These are phyloP conservation scores for Leguminivora glycinivorella DNA, from an alignment of 1,140 invertebrate genomes.

Conservation along the genomic window DNA sequence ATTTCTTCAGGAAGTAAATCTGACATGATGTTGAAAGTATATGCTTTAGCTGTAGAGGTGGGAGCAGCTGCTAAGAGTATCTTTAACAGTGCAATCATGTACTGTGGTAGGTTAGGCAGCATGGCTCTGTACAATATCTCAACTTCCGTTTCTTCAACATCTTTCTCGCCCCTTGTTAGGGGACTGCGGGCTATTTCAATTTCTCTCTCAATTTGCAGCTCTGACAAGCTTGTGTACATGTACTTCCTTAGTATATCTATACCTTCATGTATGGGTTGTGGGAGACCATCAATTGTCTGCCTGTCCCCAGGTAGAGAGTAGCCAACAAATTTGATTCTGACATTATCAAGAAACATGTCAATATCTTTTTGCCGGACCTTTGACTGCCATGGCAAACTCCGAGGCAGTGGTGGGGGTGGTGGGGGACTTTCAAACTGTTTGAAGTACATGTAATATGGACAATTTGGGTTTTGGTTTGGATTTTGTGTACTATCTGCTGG, in stretches of 20 bases:
- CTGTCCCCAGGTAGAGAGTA: constrained; percentile 92
- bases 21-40: constrained; percentile 98
- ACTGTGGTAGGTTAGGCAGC: constrained; percentile 95
- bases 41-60: constrained; percentile 98
- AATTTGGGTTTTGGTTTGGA: constrained; percentile 59
- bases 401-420: constrained; percentile 75
- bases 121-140: constrained; percentile 96
- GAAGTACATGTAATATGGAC: constrained; percentile 69
- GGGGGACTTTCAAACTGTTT: constrained; percentile 75
- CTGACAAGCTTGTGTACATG: constrained; percentile 90
- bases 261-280: constrained; percentile 96
- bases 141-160: constrained; percentile 87
- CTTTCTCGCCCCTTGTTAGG: constrained; percentile 86
- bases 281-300: constrained; percentile 93
- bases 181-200: constrained; percentile 90
- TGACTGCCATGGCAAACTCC: constrained; percentile 94
- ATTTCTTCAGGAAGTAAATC: constrained; percentile 98
- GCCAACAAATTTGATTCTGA: constrained; percentile 96
- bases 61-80: constrained; percentile 98
- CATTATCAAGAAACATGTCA: constrained; percentile 94
- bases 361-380: constrained; percentile 97
- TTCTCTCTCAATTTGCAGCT: constrained; percentile 91
- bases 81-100: constrained; percentile 98
- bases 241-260: constrained; percentile 94
- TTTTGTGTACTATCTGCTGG: constrained; percentile 58